phyloP scores from a whole-genome alignment of 2,888 invertebrate genomes.

The Caenorhabditis panamensis region DNA sequence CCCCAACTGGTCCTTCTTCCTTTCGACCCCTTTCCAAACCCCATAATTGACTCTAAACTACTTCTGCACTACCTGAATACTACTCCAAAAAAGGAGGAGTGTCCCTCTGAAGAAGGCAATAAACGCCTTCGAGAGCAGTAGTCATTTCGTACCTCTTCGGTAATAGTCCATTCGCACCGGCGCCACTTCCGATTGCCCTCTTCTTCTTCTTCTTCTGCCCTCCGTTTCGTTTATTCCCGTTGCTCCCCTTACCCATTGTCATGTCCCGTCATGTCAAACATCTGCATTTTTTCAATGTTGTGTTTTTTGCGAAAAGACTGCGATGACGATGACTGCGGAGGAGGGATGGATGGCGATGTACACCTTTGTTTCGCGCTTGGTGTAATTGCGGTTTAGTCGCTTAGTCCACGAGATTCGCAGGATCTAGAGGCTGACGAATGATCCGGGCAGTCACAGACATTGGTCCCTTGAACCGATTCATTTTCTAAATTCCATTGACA shows the following conservation, averaged over 20 bases:
- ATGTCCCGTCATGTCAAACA: constrained; percentile 47
- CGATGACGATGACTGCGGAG: neutral
- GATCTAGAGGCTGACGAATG: no score
- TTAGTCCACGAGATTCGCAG: neutral
- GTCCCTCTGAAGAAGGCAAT: neutral
- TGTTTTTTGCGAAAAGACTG: constrained; percentile 4
- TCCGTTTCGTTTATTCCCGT: neutral
- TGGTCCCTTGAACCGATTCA: no score
- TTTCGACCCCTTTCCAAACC: neutral
- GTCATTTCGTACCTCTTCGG: constrained; percentile 34
- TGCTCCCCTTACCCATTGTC: constrained; percentile 12
- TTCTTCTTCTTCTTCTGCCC: neutral
- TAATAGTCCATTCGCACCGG: constrained; percentile 26
- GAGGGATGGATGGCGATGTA: neutral
- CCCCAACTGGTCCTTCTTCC: neutral
- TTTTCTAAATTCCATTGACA: no score
- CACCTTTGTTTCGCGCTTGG: neutral
- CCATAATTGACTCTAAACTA: constrained; percentile 12
- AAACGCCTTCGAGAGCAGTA: constrained; percentile 6
- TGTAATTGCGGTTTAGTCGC: constrained; percentile 1
- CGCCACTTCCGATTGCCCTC: constrained; percentile 28
- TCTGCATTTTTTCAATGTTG: constrained; percentile 10
- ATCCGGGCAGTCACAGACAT: no score
- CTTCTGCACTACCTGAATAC: constrained; percentile 1
- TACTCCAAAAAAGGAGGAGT: neutral